Evolutionary conservation across 2,888 invertebrate species (phyloP), one percentile per base, ranked within the genome.

Genomic region (Synanthedon vespiformis): DNA sequence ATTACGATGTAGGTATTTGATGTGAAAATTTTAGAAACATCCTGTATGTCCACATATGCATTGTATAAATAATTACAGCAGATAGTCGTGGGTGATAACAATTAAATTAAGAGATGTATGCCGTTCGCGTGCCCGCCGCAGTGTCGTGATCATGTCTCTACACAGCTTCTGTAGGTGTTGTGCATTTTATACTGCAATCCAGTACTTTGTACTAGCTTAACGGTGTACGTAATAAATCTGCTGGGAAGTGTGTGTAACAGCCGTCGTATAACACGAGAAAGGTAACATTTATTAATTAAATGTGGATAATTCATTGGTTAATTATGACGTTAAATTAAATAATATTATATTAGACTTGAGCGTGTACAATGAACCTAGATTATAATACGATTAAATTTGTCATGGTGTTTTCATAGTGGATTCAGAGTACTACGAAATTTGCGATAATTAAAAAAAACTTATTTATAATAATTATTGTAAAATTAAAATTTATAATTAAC

Each of bases 61-160:
- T 72, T 68, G 67, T 71, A 72, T 70, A 69, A 72, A 73, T 75
- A 80, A 74, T 78, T 73, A 77, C 64, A 61, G 60, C 56, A 59
- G 82, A 82, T 83, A 68, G 77, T 80, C 76, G 80, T 78, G 80
- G 72, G 57, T 60, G 83, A 82, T 83, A 77, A 72, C 63, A 68
- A 60, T 70, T 72, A 74, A 78, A 81, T 80, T 72, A 81, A 81
- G 80, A 78, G 76, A 76, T 74, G 67, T 68, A 65, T 68, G 69
- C 61, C 61, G 58, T 57, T 62, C 59, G 70, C 74, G 74, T 78
- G 78, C 74, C 72, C 54, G 61, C 57, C 34, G 34, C 34, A 34
- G 57, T 57, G 55, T 59, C 54, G 49, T 54, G 51, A 49, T 52
- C 55, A 51, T 51, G 53, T n/a, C 44, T 50, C 11, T 51, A 40